Evolutionary conservation across 2,113 vertebrate species (phyloP), one percentile per base, ranked within the genome.

Genomic region (Larimichthys crocea): DNA sequence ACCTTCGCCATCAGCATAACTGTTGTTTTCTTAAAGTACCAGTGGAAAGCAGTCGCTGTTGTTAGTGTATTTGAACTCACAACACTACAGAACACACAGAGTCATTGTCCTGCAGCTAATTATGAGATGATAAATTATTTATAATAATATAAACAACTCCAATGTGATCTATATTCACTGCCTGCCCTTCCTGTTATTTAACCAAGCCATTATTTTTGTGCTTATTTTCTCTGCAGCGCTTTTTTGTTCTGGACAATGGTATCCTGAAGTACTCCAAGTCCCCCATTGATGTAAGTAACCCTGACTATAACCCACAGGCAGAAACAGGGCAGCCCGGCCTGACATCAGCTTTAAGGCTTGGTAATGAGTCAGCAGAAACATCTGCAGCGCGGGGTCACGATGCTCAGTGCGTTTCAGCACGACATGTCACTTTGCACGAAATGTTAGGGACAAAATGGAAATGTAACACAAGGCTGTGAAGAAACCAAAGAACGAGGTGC

Each of bases 181-280:
- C 65, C 15, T 35, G 15, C 12, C 48, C 12, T 50, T 63, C 16
- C 19, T 79, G 19, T 76, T 76, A 11, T 71, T 86, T 79, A 67
- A 71, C 53, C 16, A 55, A 80, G 19, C 70, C 15, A 15, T 50
- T 69, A n/a, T 82, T 86, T 84, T 80, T 84, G 6, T 83, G 67
- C 42, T 35, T 80, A 17, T 82, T 83, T 86, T 93, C 81, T 90
- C 89, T 26, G 75, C 96, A 99, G 98, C 96, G 98, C 1, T 99
- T 99, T 95, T 99, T 99, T 93, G 96, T 98, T 88, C 94, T 99
- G 95, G 98, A 99, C 95, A 99, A 99, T 76, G 98, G 98, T 83
- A 97, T 99, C 92, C 94, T 99, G 92, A 99, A 99, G 92, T 99
- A 99, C 92, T 98, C 98, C 86, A 99, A 99, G 93, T 97, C 98